Percentiles rank a stretch among this genome's conserved stretches.
phyloP scores from a whole-genome alignment of 1,140 invertebrate species.

The Magallana ariakensis region DNA sequence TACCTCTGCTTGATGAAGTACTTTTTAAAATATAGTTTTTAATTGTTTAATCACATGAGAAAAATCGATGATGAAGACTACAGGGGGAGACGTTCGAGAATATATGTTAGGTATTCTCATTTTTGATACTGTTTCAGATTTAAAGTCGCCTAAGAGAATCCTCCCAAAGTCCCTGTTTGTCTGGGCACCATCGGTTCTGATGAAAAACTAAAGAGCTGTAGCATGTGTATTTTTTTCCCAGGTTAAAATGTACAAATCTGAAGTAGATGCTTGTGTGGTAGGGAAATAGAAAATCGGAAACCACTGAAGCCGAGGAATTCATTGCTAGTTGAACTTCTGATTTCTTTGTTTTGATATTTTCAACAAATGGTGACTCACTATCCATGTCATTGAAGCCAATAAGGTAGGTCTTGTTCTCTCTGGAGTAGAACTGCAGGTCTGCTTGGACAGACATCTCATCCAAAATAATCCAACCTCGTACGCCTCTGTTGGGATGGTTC shows the following conservation, averaged over 20 bases:
- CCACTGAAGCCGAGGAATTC: constrained; percentile 49
- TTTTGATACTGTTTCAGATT: not conserved
- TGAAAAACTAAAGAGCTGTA: constrained; percentile 52
- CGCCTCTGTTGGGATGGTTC: constrained; percentile 46
- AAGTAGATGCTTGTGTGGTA: constrained; percentile 41
- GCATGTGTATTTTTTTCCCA: constrained; percentile 54
- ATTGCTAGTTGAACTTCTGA: constrained; percentile 34
- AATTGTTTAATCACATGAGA: constrained; percentile 57
- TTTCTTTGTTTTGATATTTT: not conserved
- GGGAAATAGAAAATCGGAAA: constrained; percentile 58
- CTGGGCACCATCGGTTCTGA: constrained; percentile 56
- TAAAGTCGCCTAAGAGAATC: constrained; percentile 45
- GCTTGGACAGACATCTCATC: constrained; percentile 49
- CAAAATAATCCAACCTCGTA: constrained; percentile 54
- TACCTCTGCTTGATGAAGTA: not conserved
- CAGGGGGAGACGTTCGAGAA: not conserved
- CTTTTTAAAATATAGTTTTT: constrained; percentile 49
- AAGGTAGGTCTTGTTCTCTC: not conserved
- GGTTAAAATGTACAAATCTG: constrained; percentile 57
- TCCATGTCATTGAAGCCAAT: constrained; percentile 8
- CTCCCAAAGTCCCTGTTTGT: constrained; percentile 52
- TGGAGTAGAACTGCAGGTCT: constrained; percentile 5
- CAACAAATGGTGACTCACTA: not conserved
- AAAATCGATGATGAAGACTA: constrained; percentile 60
- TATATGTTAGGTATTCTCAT: constrained; percentile 48